Base-by-base conservation (phyloP, 2,888 invertebrate genomes). In the Agrilus mali region DNA sequence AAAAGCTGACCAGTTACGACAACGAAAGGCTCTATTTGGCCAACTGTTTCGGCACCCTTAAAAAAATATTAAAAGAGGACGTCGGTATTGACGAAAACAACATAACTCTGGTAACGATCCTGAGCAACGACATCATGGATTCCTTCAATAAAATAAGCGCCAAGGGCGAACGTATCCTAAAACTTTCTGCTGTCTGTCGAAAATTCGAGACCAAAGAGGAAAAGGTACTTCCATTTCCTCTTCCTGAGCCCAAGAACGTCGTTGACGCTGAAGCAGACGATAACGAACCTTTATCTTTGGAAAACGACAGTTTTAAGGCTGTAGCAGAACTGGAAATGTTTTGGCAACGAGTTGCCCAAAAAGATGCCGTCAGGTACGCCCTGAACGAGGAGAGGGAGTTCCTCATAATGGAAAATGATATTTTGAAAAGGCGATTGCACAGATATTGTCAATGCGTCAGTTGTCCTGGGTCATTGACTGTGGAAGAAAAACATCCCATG, bases 191-290 rank as follows among this genome's bases (percentile, higher is more conserved):
- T 33, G 74, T 81, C 41, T 86, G 84, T 51, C 66, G 73, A 38
- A 81, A 80, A 57, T 73, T 79, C 46, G 84, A 85, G 58, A 76
- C 77, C 0, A 69, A 74, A 37, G 67, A 71, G 0, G 79, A 80
- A 52, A 72, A 74, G 53, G 60, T 71, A 36, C 48, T 68, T 22
- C 65, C 69, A 4, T 64, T 62, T 52, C 60, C 47, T 37, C 5
- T 27, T 2, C 8, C 13, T 14, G 38, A 14, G 6, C 22, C 14
- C 5, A 16, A 13, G 15, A 22, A 16, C 16, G 35, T 16, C 2
- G 38, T 13, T 15, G 20, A 38, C 8, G 38, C 7, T 16, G 14
- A 27, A 7, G 12, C n/a, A 2, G 35, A 41, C 4, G 20, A 38
- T 22, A 22, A 17, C 14, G 20, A 16, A 7, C 34, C 41, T 43